Evolutionary conservation across 2,113 vertebrate genomes (phyloP).

Genomic region (Neodontobutis hainanensis): DNA sequence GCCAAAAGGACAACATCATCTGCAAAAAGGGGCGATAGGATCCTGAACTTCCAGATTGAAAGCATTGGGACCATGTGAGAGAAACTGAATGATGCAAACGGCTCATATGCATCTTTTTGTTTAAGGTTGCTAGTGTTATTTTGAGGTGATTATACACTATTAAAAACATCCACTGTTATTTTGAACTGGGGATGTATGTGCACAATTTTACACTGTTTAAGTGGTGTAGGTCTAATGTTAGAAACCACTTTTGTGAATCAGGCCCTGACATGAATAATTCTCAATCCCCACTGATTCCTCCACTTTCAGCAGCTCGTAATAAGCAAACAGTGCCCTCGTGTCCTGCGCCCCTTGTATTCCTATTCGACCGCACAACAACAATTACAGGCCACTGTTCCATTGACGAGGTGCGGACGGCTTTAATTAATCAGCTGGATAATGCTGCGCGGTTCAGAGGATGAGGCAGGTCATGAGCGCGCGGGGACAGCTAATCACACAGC

Average conservation of each 20-base stretch:
- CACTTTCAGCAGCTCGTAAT: slow-evolving; percentile 51
- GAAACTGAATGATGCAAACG: too few species aligned
- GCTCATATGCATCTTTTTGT: too few species aligned
- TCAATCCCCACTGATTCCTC: slow-evolving; percentile 48
- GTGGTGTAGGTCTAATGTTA: too few species aligned
- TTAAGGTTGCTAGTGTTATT: too few species aligned
- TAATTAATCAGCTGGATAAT: slow-evolving; percentile 62
- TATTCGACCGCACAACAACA: slow-evolving; percentile 39
- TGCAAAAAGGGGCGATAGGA: too few species aligned
- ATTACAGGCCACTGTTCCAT: slow-evolving; percentile 49
- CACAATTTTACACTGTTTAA: too few species aligned
- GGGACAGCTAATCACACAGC: slow-evolving; percentile 1
- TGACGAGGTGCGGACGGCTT: slow-evolving; percentile 45
- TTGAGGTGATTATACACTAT: too few species aligned
- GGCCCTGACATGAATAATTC: slow-evolving; percentile 16
- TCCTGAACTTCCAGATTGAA: too few species aligned
- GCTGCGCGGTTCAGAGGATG: slow-evolving; percentile 15
- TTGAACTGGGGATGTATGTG: too few species aligned
- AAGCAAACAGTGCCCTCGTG: slow-evolving; percentile 40
- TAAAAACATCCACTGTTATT: too few species aligned
- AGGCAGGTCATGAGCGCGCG: slow-evolving; percentile 31
- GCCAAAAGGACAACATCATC: too few species aligned
- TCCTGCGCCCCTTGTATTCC: slow-evolving; percentile 20
- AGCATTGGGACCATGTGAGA: too few species aligned
- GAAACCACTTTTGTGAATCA: neutral